These are phyloP conservation scores for Bos taurus DNA, from an alignment of 2,113 vertebrate genomes.

Conservation along the genomic window DNA sequence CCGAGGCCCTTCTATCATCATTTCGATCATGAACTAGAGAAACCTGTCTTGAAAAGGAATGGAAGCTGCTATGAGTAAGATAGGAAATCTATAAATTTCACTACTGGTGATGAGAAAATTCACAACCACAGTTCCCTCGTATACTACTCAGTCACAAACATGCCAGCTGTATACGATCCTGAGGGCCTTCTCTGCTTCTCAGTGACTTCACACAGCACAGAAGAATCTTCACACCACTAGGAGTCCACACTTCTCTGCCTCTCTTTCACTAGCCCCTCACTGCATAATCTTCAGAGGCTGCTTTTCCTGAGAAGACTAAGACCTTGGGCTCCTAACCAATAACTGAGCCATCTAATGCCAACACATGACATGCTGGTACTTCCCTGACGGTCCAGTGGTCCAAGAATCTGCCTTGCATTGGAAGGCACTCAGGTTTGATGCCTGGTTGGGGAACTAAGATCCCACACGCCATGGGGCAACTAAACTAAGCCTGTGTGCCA, in stretches of 20 bases:
- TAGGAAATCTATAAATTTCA: background rate
- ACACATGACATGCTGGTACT: background rate
- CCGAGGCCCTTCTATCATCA: background rate
- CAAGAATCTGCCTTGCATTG: background rate
- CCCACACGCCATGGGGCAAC: background rate
- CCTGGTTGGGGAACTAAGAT: background rate
- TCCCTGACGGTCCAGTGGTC: background rate
- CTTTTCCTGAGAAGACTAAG: background rate
- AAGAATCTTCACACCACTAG: background rate
- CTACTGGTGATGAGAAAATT: background rate
- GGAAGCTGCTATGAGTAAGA: background rate
- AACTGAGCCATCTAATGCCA: background rate
- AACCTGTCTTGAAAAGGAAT: constrained; percentile 5
- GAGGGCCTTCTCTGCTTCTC: background rate
- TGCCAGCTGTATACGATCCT: background rate
- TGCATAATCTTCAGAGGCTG: background rate
- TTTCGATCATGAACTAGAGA: background rate
- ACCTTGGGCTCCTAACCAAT: background rate
- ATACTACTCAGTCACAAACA: background rate
- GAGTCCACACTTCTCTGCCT: background rate
- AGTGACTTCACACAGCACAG: background rate
- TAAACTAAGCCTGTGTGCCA: background rate
- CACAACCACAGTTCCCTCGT: background rate
- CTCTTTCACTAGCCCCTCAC: background rate
- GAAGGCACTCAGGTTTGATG: background rate